phyloP scores from a whole-genome alignment of 2,113 vertebrate genomes.

The Indri indri region DNA sequence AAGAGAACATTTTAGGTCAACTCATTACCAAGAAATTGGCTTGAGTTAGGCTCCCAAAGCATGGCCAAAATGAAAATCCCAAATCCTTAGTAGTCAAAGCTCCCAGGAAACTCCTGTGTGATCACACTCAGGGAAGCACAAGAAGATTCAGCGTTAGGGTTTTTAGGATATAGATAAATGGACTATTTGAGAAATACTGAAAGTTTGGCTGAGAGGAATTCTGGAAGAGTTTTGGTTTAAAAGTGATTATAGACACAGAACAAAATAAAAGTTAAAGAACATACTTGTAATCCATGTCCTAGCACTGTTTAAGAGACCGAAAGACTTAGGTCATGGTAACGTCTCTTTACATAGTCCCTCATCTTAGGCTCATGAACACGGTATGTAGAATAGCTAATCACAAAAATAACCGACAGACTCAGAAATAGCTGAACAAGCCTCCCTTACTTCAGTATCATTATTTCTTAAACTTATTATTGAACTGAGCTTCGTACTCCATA shows the following conservation, averaged over 20 bases:
- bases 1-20: background rate
- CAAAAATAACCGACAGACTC: background rate
- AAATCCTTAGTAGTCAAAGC: background rate
- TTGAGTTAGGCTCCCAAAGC: background rate
- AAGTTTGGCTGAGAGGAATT: background rate
- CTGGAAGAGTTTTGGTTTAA: background rate
- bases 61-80: background rate
- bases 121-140: background rate
- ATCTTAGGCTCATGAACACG: background rate
- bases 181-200: background rate
- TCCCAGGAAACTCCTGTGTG: background rate
- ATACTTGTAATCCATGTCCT: background rate
- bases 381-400: background rate
- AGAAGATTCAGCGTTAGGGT: background rate
- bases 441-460: background rate
- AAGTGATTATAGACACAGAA: background rate
- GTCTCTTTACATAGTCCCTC: background rate
- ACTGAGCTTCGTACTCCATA: background rate
- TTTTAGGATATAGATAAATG: background rate
- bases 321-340: background rate
- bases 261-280: background rate
- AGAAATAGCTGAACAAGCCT: background rate
- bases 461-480: conserved; percentile 33
- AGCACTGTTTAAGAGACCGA: background rate
- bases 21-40: background rate